phyloP scores from a whole-genome alignment of 2,888 invertebrate species.

The Leptinotarsa rubiginosa region DNA sequence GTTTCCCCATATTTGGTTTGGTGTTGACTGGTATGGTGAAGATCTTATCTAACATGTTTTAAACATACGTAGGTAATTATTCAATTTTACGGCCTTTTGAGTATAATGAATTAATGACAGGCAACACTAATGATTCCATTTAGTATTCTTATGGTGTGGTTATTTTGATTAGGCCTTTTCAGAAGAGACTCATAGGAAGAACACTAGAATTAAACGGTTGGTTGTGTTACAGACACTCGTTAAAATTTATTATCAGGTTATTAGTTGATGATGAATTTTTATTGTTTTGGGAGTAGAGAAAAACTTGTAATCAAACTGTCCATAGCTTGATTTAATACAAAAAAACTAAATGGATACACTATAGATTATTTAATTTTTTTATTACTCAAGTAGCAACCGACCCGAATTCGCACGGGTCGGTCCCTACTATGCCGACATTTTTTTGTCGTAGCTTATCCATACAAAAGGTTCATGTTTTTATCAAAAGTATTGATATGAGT shows the following conservation, averaged over 20 bases:
- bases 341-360: no score
- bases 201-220: background rate
- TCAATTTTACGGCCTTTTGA: constrained; percentile 38
- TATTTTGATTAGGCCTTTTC: constrained; percentile 22
- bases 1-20: constrained; percentile 9
- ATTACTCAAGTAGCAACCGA: no score
- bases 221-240: background rate
- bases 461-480: no score
- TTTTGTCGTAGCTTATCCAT: no score
- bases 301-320: no score
- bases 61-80: constrained; percentile 30
- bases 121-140: constrained; percentile 18
- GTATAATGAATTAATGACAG: constrained; percentile 27
- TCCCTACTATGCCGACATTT: no score
- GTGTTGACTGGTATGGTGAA: constrained; percentile 20
- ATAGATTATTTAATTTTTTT: no score
- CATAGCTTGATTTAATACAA: no score
- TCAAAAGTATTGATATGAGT: no score
- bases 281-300: no score
- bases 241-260: background rate
- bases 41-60: constrained; percentile 33
- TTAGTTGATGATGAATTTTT: no score
- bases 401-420: no score
- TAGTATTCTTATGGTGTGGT: constrained; percentile 22
- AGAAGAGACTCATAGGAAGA: background rate